Evolutionary conservation across 2,797 vertebrate genomes (phyloP).

Genomic region (Esox lucius): DNA sequence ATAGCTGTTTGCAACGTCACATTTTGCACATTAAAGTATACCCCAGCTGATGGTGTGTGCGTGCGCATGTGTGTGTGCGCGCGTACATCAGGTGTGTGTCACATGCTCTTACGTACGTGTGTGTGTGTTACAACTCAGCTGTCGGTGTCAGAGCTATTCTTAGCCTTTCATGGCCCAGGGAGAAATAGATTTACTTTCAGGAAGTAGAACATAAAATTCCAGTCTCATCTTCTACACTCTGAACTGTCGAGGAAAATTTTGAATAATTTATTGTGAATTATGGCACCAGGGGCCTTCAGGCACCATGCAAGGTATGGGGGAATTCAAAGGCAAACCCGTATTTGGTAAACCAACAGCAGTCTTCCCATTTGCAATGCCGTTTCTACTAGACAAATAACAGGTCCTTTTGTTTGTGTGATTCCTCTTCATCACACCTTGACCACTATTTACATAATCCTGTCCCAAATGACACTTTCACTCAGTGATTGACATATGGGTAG

Average conservation of each 20-base stretch:
- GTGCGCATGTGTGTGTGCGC: background rate
- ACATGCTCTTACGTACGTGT: background rate
- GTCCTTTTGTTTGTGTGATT: too few species aligned
- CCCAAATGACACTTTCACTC: too few species aligned
- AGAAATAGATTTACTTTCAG: background rate
- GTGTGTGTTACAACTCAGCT: background rate
- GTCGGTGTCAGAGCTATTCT: constrained; percentile 30
- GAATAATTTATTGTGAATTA: too few species aligned
- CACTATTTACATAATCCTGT: too few species aligned
- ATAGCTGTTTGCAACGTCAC: background rate
- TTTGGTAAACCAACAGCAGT: too few species aligned
- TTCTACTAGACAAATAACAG: too few species aligned
- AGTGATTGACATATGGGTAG: too few species aligned
- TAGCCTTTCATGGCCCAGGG: constrained; percentile 15
- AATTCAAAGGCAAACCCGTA: too few species aligned
- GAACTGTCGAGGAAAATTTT: background rate
- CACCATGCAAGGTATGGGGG: too few species aligned
- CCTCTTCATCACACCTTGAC: too few species aligned
- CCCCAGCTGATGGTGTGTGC: background rate
- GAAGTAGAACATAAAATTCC: background rate
- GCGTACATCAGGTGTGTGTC: background rate
- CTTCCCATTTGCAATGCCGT: too few species aligned
- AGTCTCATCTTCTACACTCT: background rate
- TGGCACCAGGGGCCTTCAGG: too few species aligned
- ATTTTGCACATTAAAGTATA: background rate